These are phyloP conservation scores for Rapana venosa DNA, from an alignment of 2,888 invertebrate species.

Conservation along the genomic window DNA sequence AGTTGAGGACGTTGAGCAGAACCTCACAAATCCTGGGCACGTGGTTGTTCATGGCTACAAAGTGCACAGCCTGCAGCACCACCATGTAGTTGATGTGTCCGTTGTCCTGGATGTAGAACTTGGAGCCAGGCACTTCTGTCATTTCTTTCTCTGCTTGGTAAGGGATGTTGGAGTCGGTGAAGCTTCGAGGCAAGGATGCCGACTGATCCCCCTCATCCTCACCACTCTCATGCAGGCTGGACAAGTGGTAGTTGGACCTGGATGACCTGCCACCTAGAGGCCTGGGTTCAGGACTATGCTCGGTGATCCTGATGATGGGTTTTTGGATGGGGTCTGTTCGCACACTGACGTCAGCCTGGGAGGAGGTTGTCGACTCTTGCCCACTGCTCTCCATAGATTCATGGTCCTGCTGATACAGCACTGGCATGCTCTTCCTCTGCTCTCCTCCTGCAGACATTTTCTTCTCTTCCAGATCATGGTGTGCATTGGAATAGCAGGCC, in stretches of 20 bases:
- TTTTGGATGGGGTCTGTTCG: slow-evolving; percentile 54
- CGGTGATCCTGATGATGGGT: slow-evolving; percentile 97
- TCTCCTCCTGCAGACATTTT: slow-evolving; percentile 39
- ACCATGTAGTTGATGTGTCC: slow-evolving; percentile 94
- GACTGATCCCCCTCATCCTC: slow-evolving; percentile 82
- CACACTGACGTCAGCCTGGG: slow-evolving; percentile 56
- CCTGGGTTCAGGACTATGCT: slow-evolving; percentile 90
- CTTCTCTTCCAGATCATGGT: slow-evolving; percentile 49
- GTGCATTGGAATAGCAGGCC: slow-evolving; percentile 47
- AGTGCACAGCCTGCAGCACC: slow-evolving; percentile 87
- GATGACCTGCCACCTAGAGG: slow-evolving; percentile 19
- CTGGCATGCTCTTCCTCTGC: slow-evolving; percentile 93
- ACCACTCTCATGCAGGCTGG: slow-evolving; percentile 76
- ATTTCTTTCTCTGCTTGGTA: slow-evolving; percentile 70
- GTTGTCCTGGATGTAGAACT: slow-evolving; percentile 94
- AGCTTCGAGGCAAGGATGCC: slow-evolving; percentile 78
- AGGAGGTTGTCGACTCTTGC: slow-evolving; percentile 65
- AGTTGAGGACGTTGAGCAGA: slow-evolving; percentile 93
- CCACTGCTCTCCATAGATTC: slow-evolving; percentile 67
- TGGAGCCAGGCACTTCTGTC: slow-evolving; percentile 86
- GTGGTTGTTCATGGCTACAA: slow-evolving; percentile 90
- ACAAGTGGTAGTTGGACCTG: slow-evolving; percentile 45
- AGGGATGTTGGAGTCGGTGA: slow-evolving; percentile 76
- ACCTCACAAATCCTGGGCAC: slow-evolving; percentile 94
- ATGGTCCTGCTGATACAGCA: slow-evolving; percentile 80